A percentile compares a stretch with the other conserved stretches of the same genome.
phyloP scores from a whole-genome alignment of 2,888 invertebrate genomes.

The Thera britannica region DNA sequence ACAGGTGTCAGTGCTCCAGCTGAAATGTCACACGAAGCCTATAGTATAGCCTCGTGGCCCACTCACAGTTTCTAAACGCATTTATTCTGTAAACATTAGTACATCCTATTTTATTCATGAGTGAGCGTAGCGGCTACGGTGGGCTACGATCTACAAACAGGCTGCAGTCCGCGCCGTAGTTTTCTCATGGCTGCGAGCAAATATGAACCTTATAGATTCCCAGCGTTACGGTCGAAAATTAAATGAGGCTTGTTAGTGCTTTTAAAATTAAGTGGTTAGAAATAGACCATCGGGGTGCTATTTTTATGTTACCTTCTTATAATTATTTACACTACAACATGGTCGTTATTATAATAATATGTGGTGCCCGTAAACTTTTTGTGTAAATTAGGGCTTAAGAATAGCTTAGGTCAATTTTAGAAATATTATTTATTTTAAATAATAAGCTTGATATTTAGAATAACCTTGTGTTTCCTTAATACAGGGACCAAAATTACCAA shows the following conservation, averaged over 20 bases:
- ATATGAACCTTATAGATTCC: conserved; percentile 45
- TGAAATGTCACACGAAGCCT: conserved; percentile 30
- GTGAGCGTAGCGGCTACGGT: conserved; percentile 46
- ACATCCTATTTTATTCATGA: conserved; percentile 26
- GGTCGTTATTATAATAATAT: neutral
- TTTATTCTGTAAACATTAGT: conserved; percentile 2
- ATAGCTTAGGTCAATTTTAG: too few species aligned
- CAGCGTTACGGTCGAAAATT: conserved; percentile 47
- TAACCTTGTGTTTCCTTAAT: too few species aligned
- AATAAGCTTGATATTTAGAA: too few species aligned
- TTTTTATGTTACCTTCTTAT: conserved; percentile 23
- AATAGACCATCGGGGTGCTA: conserved; percentile 44
- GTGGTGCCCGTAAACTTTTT: too few species aligned
- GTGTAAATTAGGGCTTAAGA: too few species aligned
- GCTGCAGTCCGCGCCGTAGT: conserved; percentile 51
- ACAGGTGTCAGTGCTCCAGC: conserved; percentile 61
- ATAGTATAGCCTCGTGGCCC: neutral
- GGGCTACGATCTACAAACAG: conserved; percentile 56
- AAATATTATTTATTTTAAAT: too few species aligned
- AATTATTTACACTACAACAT: neutral
- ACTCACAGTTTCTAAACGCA: conserved; percentile 22
- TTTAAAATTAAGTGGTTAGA: conserved; percentile 46
- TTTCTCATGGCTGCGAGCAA: conserved; percentile 44
- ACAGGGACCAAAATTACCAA: too few species aligned
- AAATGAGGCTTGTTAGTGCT: conserved; percentile 36